Conservation (phyloP, 2,888 invertebrate genomes). For the Scaptomyza flava region DNA sequence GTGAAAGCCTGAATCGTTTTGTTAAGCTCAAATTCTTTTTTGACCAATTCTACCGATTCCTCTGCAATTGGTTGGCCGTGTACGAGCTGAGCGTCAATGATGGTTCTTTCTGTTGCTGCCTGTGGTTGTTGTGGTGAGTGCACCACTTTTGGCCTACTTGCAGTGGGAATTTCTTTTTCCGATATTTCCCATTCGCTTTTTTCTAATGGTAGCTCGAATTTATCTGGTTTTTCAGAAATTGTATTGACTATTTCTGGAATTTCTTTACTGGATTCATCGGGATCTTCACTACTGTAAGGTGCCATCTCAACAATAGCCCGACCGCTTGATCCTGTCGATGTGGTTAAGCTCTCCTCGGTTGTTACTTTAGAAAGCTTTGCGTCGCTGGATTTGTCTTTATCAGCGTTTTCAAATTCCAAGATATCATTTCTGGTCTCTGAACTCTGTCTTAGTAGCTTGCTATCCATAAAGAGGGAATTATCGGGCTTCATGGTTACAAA, state of each 20-base stretch:
- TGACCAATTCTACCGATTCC: slow-evolving; percentile 89
- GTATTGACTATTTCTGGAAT: slow-evolving; percentile 75
- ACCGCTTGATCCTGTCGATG: slow-evolving; percentile 72
- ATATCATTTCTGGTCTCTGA: slow-evolving; percentile 84
- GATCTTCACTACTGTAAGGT: slow-evolving; percentile 73
- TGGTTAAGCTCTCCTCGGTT: slow-evolving; percentile 72
- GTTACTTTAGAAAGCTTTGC: slow-evolving; percentile 66
- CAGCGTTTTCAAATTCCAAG: slow-evolving; percentile 73
- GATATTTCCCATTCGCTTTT: slow-evolving; percentile 83
- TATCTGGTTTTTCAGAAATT: slow-evolving; percentile 61
- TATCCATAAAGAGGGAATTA: slow-evolving; percentile 53
- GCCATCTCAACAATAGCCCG: slow-evolving; percentile 68
- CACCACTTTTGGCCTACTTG: slow-evolving; percentile 71
- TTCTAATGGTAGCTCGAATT: slow-evolving; percentile 78
- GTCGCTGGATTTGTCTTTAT: slow-evolving; percentile 59
- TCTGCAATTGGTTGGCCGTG: slow-evolving; percentile 88
- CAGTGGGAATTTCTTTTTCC: slow-evolving; percentile 80
- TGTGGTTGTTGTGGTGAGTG: slow-evolving; percentile 74
- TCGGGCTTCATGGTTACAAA: slow-evolving; percentile 77
- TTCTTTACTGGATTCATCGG: slow-evolving; percentile 77
- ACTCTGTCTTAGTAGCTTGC: slow-evolving; percentile 81
- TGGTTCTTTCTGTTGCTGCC: slow-evolving; percentile 63
- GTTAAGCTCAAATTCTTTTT: slow-evolving; percentile 90
- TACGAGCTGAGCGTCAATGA: slow-evolving; percentile 86
- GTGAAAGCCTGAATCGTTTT: slow-evolving; percentile 84